These are phyloP conservation scores for Allophyes oxyacanthae DNA, from an alignment of 2,888 invertebrate species.

Conservation along the genomic window DNA sequence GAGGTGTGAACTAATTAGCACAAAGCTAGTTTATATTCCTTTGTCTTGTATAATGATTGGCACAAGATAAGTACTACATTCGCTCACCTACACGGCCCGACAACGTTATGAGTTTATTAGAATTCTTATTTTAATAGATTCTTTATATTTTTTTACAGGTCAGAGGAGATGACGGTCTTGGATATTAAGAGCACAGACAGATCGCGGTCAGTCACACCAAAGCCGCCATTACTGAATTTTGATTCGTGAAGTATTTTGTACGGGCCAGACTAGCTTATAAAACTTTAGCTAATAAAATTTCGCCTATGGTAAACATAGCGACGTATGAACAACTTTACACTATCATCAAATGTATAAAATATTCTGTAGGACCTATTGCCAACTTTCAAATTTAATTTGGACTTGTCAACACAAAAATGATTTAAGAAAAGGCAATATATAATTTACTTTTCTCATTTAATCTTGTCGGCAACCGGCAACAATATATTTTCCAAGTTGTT, in stretches of 20 bases:
- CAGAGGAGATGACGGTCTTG: conserved; percentile 85
- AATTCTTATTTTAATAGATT: too few relatives aligned
- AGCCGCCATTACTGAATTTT: conserved; percentile 81
- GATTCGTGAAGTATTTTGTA: conserved; percentile 49
- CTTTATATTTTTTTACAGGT: conserved; percentile 67
- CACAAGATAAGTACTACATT: not conserved
- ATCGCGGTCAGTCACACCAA: conserved; percentile 78
- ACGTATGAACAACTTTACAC: conserved; percentile 26
- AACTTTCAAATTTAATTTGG: not conserved
- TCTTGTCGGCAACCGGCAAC: conserved; percentile 1
- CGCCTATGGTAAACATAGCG: conserved; percentile 25
- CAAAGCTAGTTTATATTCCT: conserved; percentile 31
- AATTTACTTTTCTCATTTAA: not conserved
- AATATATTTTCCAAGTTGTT: conserved; percentile 35
- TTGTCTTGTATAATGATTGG: conserved; percentile 12
- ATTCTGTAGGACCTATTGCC: too few relatives aligned
- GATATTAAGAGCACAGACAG: conserved; percentile 74
- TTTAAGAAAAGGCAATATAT: too few relatives aligned
- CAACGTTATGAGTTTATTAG: too few relatives aligned
- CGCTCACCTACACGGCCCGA: not conserved
- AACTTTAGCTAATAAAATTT: conserved; percentile 33
- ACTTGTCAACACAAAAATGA: too few relatives aligned
- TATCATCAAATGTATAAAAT: not conserved
- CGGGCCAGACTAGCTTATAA: conserved; percentile 35
- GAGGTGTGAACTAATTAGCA: conserved; percentile 37